These are phyloP conservation scores for Herpetotheres cachinnans DNA, from an alignment of 2,113 vertebrate genomes.

Conservation along the genomic window DNA sequence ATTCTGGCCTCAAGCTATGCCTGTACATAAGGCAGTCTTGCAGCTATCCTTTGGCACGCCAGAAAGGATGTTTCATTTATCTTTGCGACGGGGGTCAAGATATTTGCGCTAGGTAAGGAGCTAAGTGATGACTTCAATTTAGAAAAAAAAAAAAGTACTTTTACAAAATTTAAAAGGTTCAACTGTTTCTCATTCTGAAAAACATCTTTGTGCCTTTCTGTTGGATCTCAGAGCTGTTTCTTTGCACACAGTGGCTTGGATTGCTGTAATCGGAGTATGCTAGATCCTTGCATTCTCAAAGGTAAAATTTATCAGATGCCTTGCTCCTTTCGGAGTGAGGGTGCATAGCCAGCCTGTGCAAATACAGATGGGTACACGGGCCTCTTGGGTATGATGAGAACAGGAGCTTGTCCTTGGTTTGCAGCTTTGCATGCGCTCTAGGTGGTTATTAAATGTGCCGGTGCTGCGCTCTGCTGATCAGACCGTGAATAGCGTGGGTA, in stretches of 20 bases:
- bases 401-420: neutral
- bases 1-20: neutral
- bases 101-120: neutral
- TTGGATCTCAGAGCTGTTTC: neutral
- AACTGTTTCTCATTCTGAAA: neutral
- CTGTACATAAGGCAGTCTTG: neutral
- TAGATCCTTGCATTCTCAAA: neutral
- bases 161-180: neutral
- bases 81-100: neutral
- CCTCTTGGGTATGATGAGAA: fast-evolving
- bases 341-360: neutral
- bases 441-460: neutral
- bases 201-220: neutral
- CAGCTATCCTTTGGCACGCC: neutral
- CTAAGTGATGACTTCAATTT: neutral
- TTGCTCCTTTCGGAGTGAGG: neutral
- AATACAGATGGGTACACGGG: fast-evolving
- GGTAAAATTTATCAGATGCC: too few relatives aligned
- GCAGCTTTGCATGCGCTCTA: fast-evolving
- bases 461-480: conserved; percentile 56
- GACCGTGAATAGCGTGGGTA: neutral
- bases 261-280: neutral
- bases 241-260: neutral
- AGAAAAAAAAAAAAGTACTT: neutral
- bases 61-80: neutral